phyloP scores from a whole-genome alignment of 2,888 invertebrate species.

The Agrochola litura region DNA sequence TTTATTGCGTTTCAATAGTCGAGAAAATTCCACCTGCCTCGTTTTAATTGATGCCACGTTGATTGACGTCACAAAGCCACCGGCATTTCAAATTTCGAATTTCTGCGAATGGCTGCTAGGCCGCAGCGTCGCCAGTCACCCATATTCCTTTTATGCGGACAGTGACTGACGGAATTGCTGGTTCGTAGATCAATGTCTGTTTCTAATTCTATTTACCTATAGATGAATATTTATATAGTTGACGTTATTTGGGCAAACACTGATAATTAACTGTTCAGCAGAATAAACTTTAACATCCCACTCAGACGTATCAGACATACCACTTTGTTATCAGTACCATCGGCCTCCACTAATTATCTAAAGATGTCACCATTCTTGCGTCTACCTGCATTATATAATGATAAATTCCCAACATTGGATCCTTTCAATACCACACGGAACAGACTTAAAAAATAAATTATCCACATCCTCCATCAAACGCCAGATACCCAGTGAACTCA shows the following conservation, averaged over 20 bases:
- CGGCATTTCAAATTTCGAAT: slow-evolving; percentile 28
- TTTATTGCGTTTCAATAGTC: neutral
- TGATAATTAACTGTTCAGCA: too few species aligned
- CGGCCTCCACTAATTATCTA: too few species aligned
- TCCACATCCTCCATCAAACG: too few species aligned
- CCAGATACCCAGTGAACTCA: too few species aligned
- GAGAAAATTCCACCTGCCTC: neutral
- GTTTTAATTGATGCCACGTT: slow-evolving; percentile 4
- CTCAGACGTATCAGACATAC: too few species aligned
- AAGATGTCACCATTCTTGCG: too few species aligned
- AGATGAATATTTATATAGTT: neutral
- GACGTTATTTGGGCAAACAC: neutral
- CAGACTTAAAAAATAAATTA: too few species aligned
- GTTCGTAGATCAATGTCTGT: neutral
- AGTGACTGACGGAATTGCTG: slow-evolving; percentile 12
- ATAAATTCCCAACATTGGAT: too few species aligned
- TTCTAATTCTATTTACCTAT: neutral
- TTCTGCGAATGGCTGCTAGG: slow-evolving; percentile 20
- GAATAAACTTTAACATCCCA: too few species aligned
- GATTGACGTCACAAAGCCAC: slow-evolving; percentile 15
- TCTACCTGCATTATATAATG: too few species aligned
- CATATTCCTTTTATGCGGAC: slow-evolving; percentile 11
- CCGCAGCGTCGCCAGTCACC: neutral
- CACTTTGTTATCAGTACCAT: too few species aligned
- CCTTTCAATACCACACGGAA: too few species aligned